A percentile compares a stretch with the other conserved stretches of the same genome.
These are phyloP conservation scores for Andinoacara biseriatus DNA, from an alignment of 2,113 vertebrate genomes.

Conservation along the genomic window DNA sequence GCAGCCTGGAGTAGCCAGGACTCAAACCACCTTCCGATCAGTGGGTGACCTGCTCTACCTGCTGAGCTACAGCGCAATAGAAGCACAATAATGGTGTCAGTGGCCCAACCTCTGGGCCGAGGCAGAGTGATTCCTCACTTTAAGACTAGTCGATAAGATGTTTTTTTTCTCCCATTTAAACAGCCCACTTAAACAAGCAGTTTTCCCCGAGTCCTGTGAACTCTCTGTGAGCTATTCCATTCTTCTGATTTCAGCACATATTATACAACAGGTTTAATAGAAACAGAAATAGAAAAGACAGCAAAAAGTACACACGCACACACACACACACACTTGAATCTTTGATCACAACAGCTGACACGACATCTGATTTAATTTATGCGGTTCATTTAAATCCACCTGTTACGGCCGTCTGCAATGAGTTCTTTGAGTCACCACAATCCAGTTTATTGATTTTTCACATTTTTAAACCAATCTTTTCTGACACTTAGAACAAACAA, in stretches of 20 bases:
- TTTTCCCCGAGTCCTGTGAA: not conserved
- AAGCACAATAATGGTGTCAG: too few species aligned
- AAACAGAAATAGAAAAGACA: not conserved
- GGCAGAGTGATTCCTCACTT: not conserved
- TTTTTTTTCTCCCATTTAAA: not conserved
- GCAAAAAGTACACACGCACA: not conserved
- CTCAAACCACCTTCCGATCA: too few species aligned
- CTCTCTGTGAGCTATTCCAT: not conserved
- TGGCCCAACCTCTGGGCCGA: not conserved
- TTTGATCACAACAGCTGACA: not conserved
- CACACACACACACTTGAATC: accelerated
- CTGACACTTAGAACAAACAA: accelerated
- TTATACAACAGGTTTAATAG: not conserved
- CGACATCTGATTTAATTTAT: not conserved
- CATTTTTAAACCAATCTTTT: not conserved
- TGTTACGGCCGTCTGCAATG: accelerated
- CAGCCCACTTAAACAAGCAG: not conserved
- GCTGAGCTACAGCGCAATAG: too few species aligned
- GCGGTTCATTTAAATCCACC: not conserved
- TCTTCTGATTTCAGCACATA: not conserved
- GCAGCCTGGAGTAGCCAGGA: too few species aligned
- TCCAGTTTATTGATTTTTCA: too few species aligned
- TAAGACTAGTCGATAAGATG: not conserved
- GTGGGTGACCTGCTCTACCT: too few species aligned
- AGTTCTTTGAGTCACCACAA: not conserved